Evolutionary conservation across 2,113 vertebrate species (phyloP).

Genomic region (Diphyllodes magnificus): DNA sequence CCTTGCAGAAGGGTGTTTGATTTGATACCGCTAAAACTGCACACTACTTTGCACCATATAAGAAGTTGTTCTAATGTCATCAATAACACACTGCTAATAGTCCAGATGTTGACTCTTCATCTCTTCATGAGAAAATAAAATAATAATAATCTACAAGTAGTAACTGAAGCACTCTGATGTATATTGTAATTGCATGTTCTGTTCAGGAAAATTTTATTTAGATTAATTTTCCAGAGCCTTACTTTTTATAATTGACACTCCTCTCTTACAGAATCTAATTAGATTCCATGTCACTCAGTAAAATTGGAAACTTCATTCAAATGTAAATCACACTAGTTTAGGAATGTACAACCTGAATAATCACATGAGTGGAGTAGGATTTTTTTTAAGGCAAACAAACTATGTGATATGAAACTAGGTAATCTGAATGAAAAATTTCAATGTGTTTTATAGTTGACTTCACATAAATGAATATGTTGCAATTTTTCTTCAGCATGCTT

Average conservation of each 20-base stretch:
- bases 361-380: not conserved
- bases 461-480: not conserved
- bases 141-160: not conserved
- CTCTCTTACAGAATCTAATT: constrained; percentile 48
- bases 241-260: constrained; percentile 34
- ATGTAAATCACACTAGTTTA: constrained; percentile 33
- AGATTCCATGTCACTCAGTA: constrained; percentile 56
- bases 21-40: not conserved
- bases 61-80: not conserved
- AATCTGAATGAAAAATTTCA: not conserved
- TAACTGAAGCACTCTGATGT: not conserved
- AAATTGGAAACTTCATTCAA: constrained; percentile 61
- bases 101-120: not conserved
- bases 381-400: not conserved
- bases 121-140: not conserved
- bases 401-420: not conserved
- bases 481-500: not conserved
- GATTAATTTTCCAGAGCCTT: constrained; percentile 30
- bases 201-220: constrained; percentile 21
- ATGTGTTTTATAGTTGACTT: not conserved
- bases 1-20: not conserved
- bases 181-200: constrained; percentile 21
- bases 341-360: constrained; percentile 12
- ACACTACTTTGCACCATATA: not conserved
- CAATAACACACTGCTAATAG: not conserved